phyloP scores from a whole-genome alignment of 2,113 vertebrate species.

The Gymnocephalus cernua region DNA sequence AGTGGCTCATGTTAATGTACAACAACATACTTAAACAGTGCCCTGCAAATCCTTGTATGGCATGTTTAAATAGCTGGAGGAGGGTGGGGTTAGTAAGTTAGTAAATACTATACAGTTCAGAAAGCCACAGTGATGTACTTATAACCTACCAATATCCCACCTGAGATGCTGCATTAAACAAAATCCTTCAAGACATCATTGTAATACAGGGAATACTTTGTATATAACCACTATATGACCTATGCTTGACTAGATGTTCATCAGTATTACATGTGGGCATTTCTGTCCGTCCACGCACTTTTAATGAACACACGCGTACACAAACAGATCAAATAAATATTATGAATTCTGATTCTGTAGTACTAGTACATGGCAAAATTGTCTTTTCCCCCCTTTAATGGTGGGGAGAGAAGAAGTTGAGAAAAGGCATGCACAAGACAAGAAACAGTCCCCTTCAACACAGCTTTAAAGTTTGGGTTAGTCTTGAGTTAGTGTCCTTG shows the following conservation, averaged over 20 bases:
- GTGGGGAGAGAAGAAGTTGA: conserved; percentile 30
- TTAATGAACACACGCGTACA: neutral
- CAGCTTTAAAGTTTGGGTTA: conserved; percentile 58
- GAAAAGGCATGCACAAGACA: conserved; percentile 48
- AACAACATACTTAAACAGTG: conserved; percentile 20
- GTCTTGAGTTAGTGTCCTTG: conserved; percentile 58
- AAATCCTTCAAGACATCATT: neutral
- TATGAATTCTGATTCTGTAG: neutral
- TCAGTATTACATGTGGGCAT: neutral
- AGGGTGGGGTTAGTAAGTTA: conserved; percentile 11
- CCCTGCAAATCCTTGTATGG: conserved; percentile 31
- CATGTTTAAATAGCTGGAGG: conserved; percentile 3
- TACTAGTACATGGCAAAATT: neutral
- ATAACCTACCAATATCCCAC: neutral
- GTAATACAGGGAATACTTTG: neutral
- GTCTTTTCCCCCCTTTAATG: conserved; percentile 49
- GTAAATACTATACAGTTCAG: neutral
- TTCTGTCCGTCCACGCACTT: neutral
- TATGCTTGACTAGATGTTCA: neutral
- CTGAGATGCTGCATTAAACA: neutral
- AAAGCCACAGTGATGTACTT: neutral
- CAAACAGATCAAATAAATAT: neutral
- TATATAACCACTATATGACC: neutral
- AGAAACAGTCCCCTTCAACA: conserved; percentile 63
- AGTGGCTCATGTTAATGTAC: conserved; percentile 6